Evolutionary conservation across 2,888 invertebrate species (phyloP), one percentile per base, ranked within the genome.

Genomic region (Drepanosiphum platanoidis): DNA sequence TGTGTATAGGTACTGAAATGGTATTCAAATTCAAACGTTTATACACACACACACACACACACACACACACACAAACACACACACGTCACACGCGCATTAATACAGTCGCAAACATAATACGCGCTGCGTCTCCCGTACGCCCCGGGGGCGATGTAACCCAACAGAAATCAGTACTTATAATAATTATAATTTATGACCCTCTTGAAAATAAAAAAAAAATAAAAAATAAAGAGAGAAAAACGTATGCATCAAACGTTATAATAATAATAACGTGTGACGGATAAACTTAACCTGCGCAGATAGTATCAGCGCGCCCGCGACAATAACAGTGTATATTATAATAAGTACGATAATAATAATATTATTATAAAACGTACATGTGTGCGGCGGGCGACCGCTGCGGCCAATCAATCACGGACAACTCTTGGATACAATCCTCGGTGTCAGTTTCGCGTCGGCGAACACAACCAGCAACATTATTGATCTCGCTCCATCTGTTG

Each of bases 381-480:
- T 64, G n/a, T 18, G 72, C 61, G 34, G 7, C 64, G 27, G 52
- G 64, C 74, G 64, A 71, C 71, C 27, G 32, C 74, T 46, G 83
- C 18, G 61, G 36, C 46, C 83, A 74, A 83, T 83, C 83, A 74
- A 83, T 83, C 83, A 83, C 83, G 42, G 64, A n/a, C 32, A 15
- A 64, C 34, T 72, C 79, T 32, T 30, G 72, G 72, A 72, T 72
- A 52, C 52, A 22, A 74, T 61, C 42, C 71, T 9, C 58, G n/a
- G 74, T 83, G 74, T 83, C 83, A 61, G 83, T 83, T 83, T 83
- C 74, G 83, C 74, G 74, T 74, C 74, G 83, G 27, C 83, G 74
- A 83, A 83, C 82, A 46, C 82, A 27, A 13, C 58, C 82, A 74
- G 58, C 1, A 32, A 72, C 58, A 61, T 36, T 36, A 82, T 82